Evolutionary conservation across 2,797 vertebrate genomes (phyloP).

Genomic region (Harpagifer antarcticus): DNA sequence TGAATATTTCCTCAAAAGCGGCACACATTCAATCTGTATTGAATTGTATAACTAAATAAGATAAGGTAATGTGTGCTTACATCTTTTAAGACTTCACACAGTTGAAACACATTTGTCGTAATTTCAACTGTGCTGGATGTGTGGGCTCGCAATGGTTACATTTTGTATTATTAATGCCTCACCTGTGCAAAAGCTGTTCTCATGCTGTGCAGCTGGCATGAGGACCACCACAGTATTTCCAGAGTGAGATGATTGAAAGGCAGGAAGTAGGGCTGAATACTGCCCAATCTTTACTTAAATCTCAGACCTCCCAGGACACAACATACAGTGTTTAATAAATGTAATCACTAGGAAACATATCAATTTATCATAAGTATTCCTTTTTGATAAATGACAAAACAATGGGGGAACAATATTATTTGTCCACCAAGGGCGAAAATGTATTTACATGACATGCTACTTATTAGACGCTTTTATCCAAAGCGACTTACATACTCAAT

Average conservation of each 20-base stretch:
- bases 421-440: not conserved
- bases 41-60: not conserved
- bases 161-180: not conserved
- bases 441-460: too few species aligned
- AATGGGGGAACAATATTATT: not conserved
- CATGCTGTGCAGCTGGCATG: slow-evolving; percentile 2
- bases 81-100: not conserved
- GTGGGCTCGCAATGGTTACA: not conserved
- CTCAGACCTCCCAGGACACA: slow-evolving; percentile 69
- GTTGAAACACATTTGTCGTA: not conserved
- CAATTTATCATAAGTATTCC: not conserved
- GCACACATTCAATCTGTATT: not conserved
- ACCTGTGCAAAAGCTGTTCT: slow-evolving; percentile 4
- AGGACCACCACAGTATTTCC: slow-evolving; percentile 14
- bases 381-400: not conserved
- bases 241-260: slow-evolving; percentile 16
- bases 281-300: slow-evolving; percentile 60
- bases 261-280: slow-evolving; percentile 63
- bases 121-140: not conserved
- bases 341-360: not conserved
- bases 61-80: not conserved
- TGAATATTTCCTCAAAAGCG: slow-evolving; percentile 17
- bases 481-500: too few species aligned
- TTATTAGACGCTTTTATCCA: too few species aligned
- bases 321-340: slow-evolving; percentile 14